These are phyloP conservation scores for Ommatoiulus sabulosus DNA, from an alignment of 2,888 invertebrate genomes.

Conservation along the genomic window DNA sequence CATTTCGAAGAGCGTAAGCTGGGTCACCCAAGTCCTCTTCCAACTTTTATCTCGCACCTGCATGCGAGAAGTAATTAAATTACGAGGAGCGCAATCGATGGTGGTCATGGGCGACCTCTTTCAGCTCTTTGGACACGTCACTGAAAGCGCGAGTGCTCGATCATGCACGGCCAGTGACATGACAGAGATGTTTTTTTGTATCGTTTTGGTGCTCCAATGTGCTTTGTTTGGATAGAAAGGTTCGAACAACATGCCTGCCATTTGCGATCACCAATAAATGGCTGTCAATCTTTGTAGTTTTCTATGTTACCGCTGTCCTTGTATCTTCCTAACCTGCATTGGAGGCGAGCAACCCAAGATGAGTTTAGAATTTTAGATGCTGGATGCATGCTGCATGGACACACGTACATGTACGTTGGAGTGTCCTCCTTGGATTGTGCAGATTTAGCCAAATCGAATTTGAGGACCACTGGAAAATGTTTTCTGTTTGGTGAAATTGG, in stretches of 20 bases:
- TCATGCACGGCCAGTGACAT: neutral
- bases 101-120: neutral
- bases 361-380: neutral
- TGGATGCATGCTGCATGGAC: neutral
- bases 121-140: neutral
- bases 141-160: neutral
- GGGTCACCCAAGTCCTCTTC: neutral
- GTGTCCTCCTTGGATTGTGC: neutral
- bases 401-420: neutral
- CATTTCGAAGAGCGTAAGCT: neutral
- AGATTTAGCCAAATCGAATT: neutral
- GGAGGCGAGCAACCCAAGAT: too few relatives aligned
- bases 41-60: conserved; percentile 9
- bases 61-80: conserved; percentile 1
- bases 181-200: neutral
- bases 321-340: neutral
- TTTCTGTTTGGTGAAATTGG: neutral
- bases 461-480: neutral
- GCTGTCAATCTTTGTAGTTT: neutral
- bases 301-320: neutral
- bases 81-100: neutral
- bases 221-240: conserved; percentile 17
- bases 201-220: neutral
- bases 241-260: neutral
- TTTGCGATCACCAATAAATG: neutral